Evolutionary conservation across 2,113 vertebrate genomes (phyloP), one percentile per base, ranked within the genome.

Genomic region (Chaenogobius annularis): DNA sequence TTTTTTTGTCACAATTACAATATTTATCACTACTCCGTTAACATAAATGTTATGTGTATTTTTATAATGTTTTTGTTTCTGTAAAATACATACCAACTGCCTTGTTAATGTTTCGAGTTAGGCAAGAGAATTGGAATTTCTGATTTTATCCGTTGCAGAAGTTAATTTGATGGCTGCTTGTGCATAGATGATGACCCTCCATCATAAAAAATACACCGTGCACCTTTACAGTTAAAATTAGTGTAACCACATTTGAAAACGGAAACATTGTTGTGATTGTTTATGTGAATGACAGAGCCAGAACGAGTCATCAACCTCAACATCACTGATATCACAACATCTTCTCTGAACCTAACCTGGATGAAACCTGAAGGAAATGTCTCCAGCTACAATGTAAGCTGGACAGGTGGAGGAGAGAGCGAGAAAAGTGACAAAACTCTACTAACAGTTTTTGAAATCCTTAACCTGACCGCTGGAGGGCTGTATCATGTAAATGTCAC

Each of bases 261-360:
- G n/a, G n/a, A n/a, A 0, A 12, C 13, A 48, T 4, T 12, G 13
- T 48, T 3, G 23, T 61, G 5, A 2, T 5, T 44, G 10, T 44
- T 22, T 46, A 6, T 20, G 19, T 65, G 19, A 19, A 2, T 37
- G 19, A 23, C 35, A 80, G 81, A 56, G 15, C 81, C 76, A 35
- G 48, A 55, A 37, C 5, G 35, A 6, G 67, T 85, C 35, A 22
- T 0, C 0, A 50, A 74, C 10, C 72, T 88, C 2, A 68, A 0
- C 9, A 44, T 72, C 0, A 4, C 10, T 55, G 0, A 20, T 0
- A 6, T 80, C 48, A 83, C 75, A 66, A 82, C 81, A 19, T 71
- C 68, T 4, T 83, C 79, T 31, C 15, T 88, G 17, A 69, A 0
- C 10, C 11, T 86, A 23, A 75, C 0, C 3, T 86, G 86, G 83